These are phyloP conservation scores for Scomber colias DNA, from an alignment of 2,113 vertebrate species.

Conservation along the genomic window DNA sequence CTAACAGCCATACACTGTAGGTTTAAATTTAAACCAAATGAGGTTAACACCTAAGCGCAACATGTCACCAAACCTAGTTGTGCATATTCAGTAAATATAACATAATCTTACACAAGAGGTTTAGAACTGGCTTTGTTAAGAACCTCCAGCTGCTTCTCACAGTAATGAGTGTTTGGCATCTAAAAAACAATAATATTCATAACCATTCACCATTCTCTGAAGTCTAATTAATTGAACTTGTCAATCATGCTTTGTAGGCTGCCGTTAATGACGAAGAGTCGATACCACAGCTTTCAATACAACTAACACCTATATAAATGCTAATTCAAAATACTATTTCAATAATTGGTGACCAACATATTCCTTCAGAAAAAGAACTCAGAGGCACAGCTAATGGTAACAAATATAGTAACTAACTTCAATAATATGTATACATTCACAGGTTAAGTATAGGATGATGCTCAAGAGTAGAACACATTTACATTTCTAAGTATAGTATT, in stretches of 20 bases:
- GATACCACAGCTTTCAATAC: too few species aligned
- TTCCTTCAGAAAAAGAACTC: neutral
- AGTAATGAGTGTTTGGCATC: neutral
- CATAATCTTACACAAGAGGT: neutral
- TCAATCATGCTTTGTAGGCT: slow-evolving; percentile 31
- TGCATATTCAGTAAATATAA: neutral
- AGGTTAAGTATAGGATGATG: too few species aligned
- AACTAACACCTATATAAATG: too few species aligned
- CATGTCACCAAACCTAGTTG: neutral
- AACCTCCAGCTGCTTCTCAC: neutral
- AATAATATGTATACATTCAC: too few species aligned
- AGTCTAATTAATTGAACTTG: slow-evolving; percentile 44
- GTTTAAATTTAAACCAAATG: slow-evolving; percentile 9
- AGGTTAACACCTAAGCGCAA: neutral
- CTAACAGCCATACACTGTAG: neutral
- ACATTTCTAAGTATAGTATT: neutral
- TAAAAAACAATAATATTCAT: neutral
- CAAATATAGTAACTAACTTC: too few species aligned
- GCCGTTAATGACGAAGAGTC: neutral
- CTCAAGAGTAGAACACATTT: neutral
- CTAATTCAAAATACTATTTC: neutral
- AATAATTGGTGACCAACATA: slow-evolving; percentile 8
- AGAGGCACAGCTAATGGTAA: too few species aligned
- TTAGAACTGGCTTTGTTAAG: neutral
- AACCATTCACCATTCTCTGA: slow-evolving; percentile 8